These are phyloP conservation scores for Dascyllus trimaculatus DNA, from an alignment of 2,113 vertebrate species.

Conservation along the genomic window DNA sequence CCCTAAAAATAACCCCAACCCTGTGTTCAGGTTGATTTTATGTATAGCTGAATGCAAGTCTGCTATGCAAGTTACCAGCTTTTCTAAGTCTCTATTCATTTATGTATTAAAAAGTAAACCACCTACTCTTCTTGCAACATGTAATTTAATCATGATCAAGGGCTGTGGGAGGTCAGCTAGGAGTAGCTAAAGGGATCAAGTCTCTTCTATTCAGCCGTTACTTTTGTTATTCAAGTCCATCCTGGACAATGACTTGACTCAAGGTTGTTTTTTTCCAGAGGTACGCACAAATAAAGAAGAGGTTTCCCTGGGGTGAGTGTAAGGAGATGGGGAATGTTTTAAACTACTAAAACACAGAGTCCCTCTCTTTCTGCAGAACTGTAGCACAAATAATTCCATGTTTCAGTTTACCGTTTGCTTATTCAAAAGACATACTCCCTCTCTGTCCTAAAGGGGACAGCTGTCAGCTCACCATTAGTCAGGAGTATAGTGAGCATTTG, in stretches of 20 bases:
- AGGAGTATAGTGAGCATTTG: conserved; percentile 18
- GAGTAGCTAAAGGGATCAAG: conserved; percentile 9
- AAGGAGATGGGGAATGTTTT: neutral
- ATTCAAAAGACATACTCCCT: neutral
- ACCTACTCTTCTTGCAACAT: conserved; percentile 6
- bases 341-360: conserved; percentile 19
- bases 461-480: conserved; percentile 31
- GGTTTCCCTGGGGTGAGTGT: conserved; percentile 8
- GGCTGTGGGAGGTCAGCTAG: conserved; percentile 13
- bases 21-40: neutral
- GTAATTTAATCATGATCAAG: conserved; percentile 4
- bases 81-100: conserved; percentile 13
- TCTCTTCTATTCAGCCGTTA: conserved; percentile 30
- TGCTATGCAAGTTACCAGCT: neutral
- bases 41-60: neutral
- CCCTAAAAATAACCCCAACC: too few relatives aligned
- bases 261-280: conserved; percentile 28
- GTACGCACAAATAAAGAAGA: conserved; percentile 13
- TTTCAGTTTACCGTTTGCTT: conserved; percentile 1
- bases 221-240: conserved; percentile 21
- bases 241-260: conserved; percentile 18
- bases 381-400: neutral
- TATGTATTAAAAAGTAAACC: neutral
- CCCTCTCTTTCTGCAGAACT: conserved; percentile 20
- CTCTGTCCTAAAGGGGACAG: conserved; percentile 35